Evolutionary conservation across 2,888 invertebrate species (phyloP).

Genomic region (Dryocosmus kuriphilus): DNA sequence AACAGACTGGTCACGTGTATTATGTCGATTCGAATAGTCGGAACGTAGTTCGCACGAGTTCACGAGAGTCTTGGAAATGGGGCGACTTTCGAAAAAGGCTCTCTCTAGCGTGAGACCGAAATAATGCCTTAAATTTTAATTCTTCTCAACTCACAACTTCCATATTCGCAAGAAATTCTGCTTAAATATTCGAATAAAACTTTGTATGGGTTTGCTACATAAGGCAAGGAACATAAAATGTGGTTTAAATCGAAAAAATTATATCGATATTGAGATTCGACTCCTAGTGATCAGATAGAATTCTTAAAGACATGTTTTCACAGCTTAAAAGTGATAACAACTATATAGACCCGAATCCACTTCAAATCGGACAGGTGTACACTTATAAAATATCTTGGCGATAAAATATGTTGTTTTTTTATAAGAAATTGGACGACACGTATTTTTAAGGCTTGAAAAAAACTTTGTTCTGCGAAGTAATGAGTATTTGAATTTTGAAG

Average conservation of each 20-base stretch:
- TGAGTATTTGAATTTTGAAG: too few species aligned
- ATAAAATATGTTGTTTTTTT: too few species aligned
- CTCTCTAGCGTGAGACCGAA: constrained; percentile 6
- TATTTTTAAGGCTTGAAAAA: too few species aligned
- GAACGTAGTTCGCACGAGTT: constrained; percentile 33
- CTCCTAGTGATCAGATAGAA: too few species aligned
- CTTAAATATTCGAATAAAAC: neutral
- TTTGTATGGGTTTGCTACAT: neutral
- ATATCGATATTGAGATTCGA: too few species aligned
- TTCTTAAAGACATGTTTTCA: too few species aligned
- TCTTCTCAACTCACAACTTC: constrained; percentile 47
- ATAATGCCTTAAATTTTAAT: neutral
- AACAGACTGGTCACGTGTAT: constrained; percentile 68
- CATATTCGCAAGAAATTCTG: neutral
- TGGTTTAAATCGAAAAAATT: neutral
- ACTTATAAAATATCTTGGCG: too few species aligned
- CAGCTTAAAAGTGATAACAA: too few species aligned
- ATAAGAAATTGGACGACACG: too few species aligned
- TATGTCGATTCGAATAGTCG: constrained; percentile 57
- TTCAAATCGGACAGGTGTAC: too few species aligned
- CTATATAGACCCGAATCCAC: too few species aligned
- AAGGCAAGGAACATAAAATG: neutral
- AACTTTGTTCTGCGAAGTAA: too few species aligned
- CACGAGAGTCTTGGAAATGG: constrained; percentile 27
- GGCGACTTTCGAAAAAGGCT: constrained; percentile 19